Percentiles rank a stretch among this genome's conserved stretches.
These are phyloP conservation scores for Hemithea aestivaria DNA, from an alignment of 2,888 invertebrate species.

Conservation along the genomic window DNA sequence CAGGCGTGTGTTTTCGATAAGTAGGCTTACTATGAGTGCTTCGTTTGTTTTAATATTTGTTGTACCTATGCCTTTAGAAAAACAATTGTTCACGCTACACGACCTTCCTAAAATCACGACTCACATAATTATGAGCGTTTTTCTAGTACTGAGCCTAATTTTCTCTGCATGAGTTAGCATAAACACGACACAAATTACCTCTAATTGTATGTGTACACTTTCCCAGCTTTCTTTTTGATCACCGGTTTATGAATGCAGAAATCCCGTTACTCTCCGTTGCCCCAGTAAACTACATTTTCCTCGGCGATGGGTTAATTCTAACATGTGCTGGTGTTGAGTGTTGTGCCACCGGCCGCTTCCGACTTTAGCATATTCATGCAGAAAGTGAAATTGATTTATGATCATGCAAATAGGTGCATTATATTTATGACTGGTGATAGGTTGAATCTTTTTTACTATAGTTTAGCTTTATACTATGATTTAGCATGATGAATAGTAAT, in stretches of 20 bases:
- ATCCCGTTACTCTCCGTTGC: constrained; percentile 63
- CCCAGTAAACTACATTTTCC: constrained; percentile 62
- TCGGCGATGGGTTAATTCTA: constrained; percentile 35
- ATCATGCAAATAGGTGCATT: constrained; percentile 22
- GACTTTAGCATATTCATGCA: constrained; percentile 21
- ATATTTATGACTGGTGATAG: too few relatives aligned
- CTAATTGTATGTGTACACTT: constrained; percentile 57
- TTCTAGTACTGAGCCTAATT: constrained; percentile 12
- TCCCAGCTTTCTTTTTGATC: constrained; percentile 70
- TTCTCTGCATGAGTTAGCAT: constrained; percentile 1
- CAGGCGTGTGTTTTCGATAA: too few relatives aligned
- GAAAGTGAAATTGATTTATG: constrained; percentile 28
- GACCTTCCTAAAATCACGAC: constrained; percentile 29
- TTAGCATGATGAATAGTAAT: too few relatives aligned
- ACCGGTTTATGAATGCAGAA: constrained; percentile 49
- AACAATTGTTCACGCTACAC: constrained; percentile 31
- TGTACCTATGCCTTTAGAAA: constrained; percentile 27
- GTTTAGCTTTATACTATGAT: too few relatives aligned
- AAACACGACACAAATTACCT: constrained; percentile 34
- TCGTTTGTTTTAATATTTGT: too few relatives aligned
- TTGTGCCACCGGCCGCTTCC: constrained; percentile 10
- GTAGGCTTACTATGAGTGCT: too few relatives aligned
- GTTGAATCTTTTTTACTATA: too few relatives aligned
- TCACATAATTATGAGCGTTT: constrained; percentile 12
- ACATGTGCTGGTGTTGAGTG: constrained; percentile 8